Conservation (phyloP, 2,113 vertebrate species). For the Baryphthengus martii region DNA sequence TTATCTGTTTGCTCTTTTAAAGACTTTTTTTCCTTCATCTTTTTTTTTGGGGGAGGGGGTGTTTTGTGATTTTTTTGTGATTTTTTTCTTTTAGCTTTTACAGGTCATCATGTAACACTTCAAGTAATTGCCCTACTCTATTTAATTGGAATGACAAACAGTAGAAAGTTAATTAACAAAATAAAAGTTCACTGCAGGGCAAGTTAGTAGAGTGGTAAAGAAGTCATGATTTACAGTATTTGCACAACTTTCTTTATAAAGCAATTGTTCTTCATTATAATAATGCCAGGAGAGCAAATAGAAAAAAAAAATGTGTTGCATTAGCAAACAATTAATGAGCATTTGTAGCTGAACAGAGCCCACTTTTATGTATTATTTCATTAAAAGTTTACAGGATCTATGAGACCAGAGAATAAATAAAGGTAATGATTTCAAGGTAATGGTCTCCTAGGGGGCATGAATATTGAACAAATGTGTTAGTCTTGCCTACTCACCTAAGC, state of each 20-base stretch:
- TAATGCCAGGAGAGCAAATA: constrained; percentile 62
- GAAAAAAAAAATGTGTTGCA: constrained; percentile 39
- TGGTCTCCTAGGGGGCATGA: constrained; percentile 47
- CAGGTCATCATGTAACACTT: constrained; percentile 35
- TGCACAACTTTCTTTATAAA: constrained; percentile 73
- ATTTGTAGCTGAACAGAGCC: constrained; percentile 41
- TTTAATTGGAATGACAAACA: constrained; percentile 72
- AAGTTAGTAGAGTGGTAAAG: constrained; percentile 52
- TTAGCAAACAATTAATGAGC: constrained; percentile 73
- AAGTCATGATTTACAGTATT: constrained; percentile 70
- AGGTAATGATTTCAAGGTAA: constrained; percentile 51
- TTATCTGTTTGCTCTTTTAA: background rate
- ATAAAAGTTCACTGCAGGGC: constrained; percentile 48
- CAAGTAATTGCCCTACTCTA: constrained; percentile 49
- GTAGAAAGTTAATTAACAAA: constrained; percentile 70
- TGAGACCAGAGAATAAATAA: constrained; percentile 54
- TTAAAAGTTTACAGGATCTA: constrained; percentile 48
- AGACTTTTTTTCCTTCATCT: background rate
- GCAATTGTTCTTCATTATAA: constrained; percentile 73
- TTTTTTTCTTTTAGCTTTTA: background rate
- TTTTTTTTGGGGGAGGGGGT: background rate
- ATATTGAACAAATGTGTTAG: constrained; percentile 48
- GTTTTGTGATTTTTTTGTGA: background rate
- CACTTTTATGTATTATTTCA: constrained; percentile 63
- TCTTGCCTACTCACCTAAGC: background rate